Conservation (phyloP, 2,888 invertebrate species). For the Synergus laeviventris region DNA sequence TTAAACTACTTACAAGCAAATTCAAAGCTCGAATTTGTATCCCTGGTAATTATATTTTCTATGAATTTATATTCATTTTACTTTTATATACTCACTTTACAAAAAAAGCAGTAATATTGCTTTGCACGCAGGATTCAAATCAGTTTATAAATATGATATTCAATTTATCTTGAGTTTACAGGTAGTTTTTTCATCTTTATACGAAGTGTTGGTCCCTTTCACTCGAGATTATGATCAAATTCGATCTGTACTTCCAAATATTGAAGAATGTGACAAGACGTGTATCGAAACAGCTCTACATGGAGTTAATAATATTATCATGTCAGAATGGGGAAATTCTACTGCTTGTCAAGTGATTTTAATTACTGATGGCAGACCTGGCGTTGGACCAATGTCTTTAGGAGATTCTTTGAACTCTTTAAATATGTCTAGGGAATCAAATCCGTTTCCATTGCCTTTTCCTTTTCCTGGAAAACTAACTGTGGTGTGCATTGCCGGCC, state of each 20-base stretch:
- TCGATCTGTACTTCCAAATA: slow-evolving; percentile 84
- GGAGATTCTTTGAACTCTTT: slow-evolving; percentile 78
- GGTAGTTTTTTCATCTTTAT: slow-evolving; percentile 78
- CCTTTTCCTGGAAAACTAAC: slow-evolving; percentile 89
- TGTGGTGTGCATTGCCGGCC: slow-evolving; percentile 83
- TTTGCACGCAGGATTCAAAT: no score
- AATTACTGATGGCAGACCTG: slow-evolving; percentile 87
- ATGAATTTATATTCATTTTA: neutral
- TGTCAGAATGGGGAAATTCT: slow-evolving; percentile 93
- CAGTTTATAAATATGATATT: slow-evolving; percentile 20
- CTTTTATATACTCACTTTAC: neutral
- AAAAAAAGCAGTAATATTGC: neutral
- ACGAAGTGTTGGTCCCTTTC: slow-evolving; percentile 86
- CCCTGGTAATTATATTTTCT: slow-evolving; percentile 79
- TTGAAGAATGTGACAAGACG: slow-evolving; percentile 92
- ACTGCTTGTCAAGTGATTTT: slow-evolving; percentile 89
- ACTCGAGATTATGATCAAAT: slow-evolving; percentile 92
- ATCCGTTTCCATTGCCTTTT: slow-evolving; percentile 85
- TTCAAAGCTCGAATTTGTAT: slow-evolving; percentile 84
- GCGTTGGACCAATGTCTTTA: slow-evolving; percentile 82
- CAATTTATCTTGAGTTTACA: slow-evolving; percentile 56
- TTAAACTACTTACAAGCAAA: slow-evolving; percentile 82
- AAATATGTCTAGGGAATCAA: slow-evolving; percentile 74
- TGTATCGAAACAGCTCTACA: slow-evolving; percentile 88
- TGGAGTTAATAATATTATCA: slow-evolving; percentile 87